Evolutionary conservation across 2,888 invertebrate species (phyloP), one percentile per base, ranked within the genome.

Genomic region (Protodeltote pygarga): DNA sequence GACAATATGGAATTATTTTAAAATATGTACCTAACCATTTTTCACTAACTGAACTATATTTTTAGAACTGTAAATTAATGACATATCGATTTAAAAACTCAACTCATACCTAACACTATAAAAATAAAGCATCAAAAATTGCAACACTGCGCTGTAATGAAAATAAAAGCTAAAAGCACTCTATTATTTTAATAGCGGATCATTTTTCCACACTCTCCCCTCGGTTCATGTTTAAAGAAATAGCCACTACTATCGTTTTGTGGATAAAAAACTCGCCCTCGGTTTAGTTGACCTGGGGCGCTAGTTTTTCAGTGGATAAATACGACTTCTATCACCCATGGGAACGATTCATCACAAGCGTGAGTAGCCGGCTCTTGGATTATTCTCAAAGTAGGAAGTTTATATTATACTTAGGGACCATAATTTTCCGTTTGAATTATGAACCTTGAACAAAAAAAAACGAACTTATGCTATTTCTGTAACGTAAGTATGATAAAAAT

Each of bases 301-400:
- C 25, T 49, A 46, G 48, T 63, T 70, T 60, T 66, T 60, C 49
- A 45, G 48, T 40, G 33, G 51, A 59, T 70, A 66, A 63, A 57
- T 57, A 50, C 54, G 63, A 50, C 32, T 52, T 20, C 53, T 11
- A 67, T 46, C 50, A 29, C 67, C 54, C 71, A 16, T 16, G 71
- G 49, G 67, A 50, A 71, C 45, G 48, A 68, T 85, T 75, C 75
- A 76, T 85, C 83, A 79, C 75, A 37, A 33, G 29, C 27, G 45
- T 66, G 60, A 49, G 60, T 63, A 70, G 65, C 55, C 48, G 17
- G 48, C 42, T 48, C 53, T 33, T 45, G 46, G 45, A 45, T 31
- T 54, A 57, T 50, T 61, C 46, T 49, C 38, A 60, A 69, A 60
- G 38, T 33, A 34, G 48, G 33, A 38, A 39, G 50, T 71, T n/a